Evolutionary conservation across 2,888 invertebrate species (phyloP), one percentile per base, ranked within the genome.

Genomic region (Cinara cedri): DNA sequence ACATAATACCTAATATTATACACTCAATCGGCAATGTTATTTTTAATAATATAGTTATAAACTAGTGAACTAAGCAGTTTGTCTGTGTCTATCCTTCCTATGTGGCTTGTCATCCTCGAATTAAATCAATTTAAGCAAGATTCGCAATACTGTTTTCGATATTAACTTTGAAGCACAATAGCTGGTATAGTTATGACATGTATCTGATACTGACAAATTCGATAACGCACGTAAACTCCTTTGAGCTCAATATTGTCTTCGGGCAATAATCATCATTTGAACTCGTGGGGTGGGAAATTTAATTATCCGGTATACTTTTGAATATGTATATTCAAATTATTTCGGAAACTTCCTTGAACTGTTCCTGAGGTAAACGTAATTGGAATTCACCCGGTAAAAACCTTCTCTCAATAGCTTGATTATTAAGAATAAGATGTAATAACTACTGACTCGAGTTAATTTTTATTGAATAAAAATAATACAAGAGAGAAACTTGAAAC

Each of bases 201-300:
- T 19, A 71, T 6, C 19, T 62, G 26, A 46, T 49, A 49, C 72
- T 34, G 49, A 62, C 46, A 62, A 34, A 49, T 49, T 3, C n/a
- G 21, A 72, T 72, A 46, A 44, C 16, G 21, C n/a, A 24, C 13
- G 24, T n/a, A 72, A 49, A 49, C 9, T 72, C 34, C 62, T 72
- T 62, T 72, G 72, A 51, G 19, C 19, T 4, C n/a, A 62, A 62
- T 62, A 34, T 51, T 51, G 19, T 49, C 72, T 62, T 26, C 10
- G 10, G 62, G 72, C 60, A 34, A 72, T 24, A 72, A 72, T 72
- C 26, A 72, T 62, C 26, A 72, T 72, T 62, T 16, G 1, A 62
- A 21, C 13, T 19, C 34, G 34, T 51, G 0, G 26, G n/a, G 34
- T 34, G 14, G 60, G n/a, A 16, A 21, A 51, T 51, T 51, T 34